phyloP scores from a whole-genome alignment of 2,888 invertebrate genomes.

The Steinernema scapterisci region DNA sequence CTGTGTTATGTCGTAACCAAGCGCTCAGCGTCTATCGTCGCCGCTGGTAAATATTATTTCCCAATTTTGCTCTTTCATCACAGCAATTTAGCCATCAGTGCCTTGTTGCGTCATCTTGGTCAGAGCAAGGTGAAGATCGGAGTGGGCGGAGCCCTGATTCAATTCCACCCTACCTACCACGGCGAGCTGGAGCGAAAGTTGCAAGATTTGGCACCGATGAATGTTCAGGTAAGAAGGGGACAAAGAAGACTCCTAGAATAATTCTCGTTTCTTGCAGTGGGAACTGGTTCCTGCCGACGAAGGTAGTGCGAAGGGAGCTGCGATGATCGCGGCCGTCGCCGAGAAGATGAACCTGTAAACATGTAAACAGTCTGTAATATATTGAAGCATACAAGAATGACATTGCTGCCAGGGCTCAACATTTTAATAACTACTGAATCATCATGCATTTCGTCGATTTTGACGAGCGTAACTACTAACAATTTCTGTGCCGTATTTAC shows the following conservation, averaged over 20 bases:
- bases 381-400: conserved; percentile 2
- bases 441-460: neutral
- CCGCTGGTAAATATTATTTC: conserved; percentile 57
- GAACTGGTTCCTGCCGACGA: conserved; percentile 66
- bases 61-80: neutral
- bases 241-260: too few species aligned
- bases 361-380: conserved; percentile 6
- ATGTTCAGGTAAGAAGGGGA: conserved; percentile 52
- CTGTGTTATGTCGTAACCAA: conserved; percentile 65
- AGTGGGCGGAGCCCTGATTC: conserved; percentile 67
- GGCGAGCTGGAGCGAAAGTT: conserved; percentile 59
- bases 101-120: conserved; percentile 63
- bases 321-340: conserved; percentile 67
- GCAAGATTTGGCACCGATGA: conserved; percentile 59
- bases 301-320: conserved; percentile 66
- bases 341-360: conserved; percentile 49
- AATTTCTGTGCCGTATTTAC: neutral
- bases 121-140: conserved; percentile 61
- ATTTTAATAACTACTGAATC: neutral
- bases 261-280: conserved; percentile 59
- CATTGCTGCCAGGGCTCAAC: conserved; percentile 22
- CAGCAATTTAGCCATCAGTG: conserved; percentile 61
- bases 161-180: conserved; percentile 68
- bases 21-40: conserved; percentile 65
- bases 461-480: neutral